These are phyloP conservation scores for Syrmaticus mikado DNA, from an alignment of 2,113 vertebrate species.

Conservation along the genomic window DNA sequence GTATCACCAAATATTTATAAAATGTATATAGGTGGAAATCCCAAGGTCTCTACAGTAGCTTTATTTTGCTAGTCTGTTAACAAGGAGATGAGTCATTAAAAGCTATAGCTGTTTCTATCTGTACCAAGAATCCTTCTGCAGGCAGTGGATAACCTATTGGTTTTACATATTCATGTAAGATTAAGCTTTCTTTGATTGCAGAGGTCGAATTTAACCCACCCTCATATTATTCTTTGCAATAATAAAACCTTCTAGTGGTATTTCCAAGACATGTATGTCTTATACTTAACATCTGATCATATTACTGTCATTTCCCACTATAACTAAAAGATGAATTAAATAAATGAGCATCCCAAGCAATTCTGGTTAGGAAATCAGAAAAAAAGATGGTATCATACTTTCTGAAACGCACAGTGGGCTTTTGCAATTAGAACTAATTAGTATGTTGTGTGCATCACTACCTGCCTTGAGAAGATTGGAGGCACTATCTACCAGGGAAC, in stretches of 20 bases:
- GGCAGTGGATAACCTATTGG: neutral
- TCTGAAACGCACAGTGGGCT: neutral
- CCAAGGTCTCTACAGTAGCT: constrained; percentile 58
- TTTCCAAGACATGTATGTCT: neutral
- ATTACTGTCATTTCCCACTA: neutral
- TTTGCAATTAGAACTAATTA: neutral
- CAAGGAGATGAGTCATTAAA: constrained; percentile 29
- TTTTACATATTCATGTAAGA: neutral
- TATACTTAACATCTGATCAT: neutral
- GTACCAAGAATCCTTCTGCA: neutral
- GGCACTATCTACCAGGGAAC: neutral
- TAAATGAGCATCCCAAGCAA: neutral
- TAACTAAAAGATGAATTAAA: neutral
- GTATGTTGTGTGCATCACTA: neutral
- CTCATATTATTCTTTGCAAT: neutral
- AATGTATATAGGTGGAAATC: constrained; percentile 58
- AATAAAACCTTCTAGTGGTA: neutral
- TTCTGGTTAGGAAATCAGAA: neutral
- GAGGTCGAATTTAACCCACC: neutral
- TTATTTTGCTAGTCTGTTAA: constrained; percentile 41
- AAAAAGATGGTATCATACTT: neutral
- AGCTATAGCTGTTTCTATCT: neutral
- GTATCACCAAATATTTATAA: constrained; percentile 73
- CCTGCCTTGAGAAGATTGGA: neutral
- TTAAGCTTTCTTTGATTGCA: neutral